Conservation (phyloP, 2,888 invertebrate genomes). For the Cryptocheilus praepositus region DNA sequence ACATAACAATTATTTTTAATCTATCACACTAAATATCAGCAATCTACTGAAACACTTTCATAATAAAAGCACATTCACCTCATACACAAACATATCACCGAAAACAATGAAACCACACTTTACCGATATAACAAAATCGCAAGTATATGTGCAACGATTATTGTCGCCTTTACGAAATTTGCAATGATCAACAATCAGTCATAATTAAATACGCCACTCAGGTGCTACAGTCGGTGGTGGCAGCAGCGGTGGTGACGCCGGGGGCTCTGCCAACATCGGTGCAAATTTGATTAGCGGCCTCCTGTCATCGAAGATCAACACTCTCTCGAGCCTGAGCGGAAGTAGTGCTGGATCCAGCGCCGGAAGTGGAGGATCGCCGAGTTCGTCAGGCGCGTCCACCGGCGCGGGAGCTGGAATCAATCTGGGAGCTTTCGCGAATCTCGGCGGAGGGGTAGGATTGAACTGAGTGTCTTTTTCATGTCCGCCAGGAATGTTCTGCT, state of each 20-base stretch:
- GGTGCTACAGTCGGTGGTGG: conserved; percentile 13
- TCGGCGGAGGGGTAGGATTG: conserved; percentile 66
- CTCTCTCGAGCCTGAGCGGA: conserved; percentile 48
- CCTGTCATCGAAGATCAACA: conserved; percentile 32
- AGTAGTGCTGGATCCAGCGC: conserved; percentile 50
- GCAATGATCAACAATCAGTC: too few relatives aligned
- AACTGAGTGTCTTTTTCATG: conserved; percentile 38
- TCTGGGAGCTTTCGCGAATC: conserved; percentile 62
- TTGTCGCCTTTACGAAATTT: too few relatives aligned
- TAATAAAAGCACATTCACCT: too few relatives aligned
- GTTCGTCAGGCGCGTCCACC: background rate
- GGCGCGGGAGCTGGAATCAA: conserved; percentile 54
- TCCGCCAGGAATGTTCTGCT: background rate
- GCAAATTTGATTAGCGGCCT: conserved; percentile 39
- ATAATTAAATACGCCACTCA: too few relatives aligned
- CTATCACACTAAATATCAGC: too few relatives aligned
- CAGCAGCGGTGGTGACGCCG: conserved; percentile 46
- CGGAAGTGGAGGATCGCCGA: conserved; percentile 33
- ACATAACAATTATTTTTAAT: too few relatives aligned
- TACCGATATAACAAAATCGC: too few relatives aligned
- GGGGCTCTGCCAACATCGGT: conserved; percentile 17
- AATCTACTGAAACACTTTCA: too few relatives aligned
- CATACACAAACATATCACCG: too few relatives aligned
- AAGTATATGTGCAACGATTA: too few relatives aligned
- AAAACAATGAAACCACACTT: too few relatives aligned